Conservation (phyloP, 1,140 invertebrate species). For the Meteorus sp. region DNA sequence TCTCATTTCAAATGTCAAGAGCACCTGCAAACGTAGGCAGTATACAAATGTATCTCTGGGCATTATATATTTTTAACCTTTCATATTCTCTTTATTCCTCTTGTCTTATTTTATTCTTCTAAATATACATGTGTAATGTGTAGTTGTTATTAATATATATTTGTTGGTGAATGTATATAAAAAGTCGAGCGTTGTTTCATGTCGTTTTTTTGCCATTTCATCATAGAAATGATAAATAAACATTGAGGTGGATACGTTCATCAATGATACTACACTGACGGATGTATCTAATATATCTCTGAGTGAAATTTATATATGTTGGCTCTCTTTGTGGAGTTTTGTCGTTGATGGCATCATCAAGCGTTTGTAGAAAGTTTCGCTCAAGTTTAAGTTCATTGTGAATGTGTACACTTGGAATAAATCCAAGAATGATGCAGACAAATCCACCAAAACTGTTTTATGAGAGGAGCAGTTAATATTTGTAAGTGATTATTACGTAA, state of each 20-base stretch:
- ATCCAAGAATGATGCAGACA: conserved; percentile 17
- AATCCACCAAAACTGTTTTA: neutral
- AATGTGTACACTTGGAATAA: conserved; percentile 7
- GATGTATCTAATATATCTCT: too few relatives aligned
- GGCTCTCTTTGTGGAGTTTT: too few relatives aligned
- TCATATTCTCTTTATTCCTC: neutral
- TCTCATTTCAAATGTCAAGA: conserved; percentile 33
- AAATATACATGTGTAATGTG: neutral
- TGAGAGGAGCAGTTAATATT: too few relatives aligned
- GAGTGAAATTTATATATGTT: too few relatives aligned
- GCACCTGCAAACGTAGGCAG: conserved; percentile 26
- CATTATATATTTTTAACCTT: conserved; percentile 25
- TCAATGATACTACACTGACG: too few relatives aligned
- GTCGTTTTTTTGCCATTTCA: too few relatives aligned
- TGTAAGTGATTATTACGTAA: neutral
- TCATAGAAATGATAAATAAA: too few relatives aligned
- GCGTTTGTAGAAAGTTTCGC: neutral
- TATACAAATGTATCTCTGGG: conserved; percentile 20
- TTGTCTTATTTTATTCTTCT: neutral
- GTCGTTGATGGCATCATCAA: too few relatives aligned
- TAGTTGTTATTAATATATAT: too few relatives aligned
- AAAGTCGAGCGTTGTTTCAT: too few relatives aligned
- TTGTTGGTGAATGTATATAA: too few relatives aligned
- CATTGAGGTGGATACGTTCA: too few relatives aligned
- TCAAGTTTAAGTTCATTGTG: neutral